phyloP scores from a whole-genome alignment of 2,113 vertebrate genomes.

The Rhadina sibilatrix region DNA sequence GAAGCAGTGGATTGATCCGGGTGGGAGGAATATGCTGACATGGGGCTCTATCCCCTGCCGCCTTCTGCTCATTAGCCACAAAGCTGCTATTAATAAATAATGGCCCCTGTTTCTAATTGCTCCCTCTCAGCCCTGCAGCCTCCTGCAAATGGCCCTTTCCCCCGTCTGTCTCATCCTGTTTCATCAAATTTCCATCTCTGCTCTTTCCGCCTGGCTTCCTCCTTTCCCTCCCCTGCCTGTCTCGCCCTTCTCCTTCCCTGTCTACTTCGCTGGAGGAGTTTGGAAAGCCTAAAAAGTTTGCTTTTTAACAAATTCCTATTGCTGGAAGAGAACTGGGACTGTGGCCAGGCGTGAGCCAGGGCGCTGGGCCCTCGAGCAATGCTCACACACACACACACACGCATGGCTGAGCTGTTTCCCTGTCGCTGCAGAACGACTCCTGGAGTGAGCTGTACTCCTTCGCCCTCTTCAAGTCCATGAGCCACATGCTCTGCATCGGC shows the following conservation, averaged over 20 bases:
- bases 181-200: not conserved
- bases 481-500: constrained; percentile 98
- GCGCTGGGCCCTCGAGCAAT: rapidly evolving
- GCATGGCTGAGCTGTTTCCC: not conserved
- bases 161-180: not conserved
- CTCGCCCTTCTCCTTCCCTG: not conserved
- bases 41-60: rapidly evolving
- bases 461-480: constrained; percentile 98
- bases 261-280: rapidly evolving
- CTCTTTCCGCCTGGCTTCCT: not conserved
- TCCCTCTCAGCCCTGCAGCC: not conserved
- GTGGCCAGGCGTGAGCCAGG: not conserved
- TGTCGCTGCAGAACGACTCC: constrained; percentile 85
- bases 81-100: constrained; percentile 57
- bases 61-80: constrained; percentile 16
- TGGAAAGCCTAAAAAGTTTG: not conserved
- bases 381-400: not conserved
- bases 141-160: not conserved
- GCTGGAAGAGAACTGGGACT: not conserved
- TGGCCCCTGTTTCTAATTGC: constrained; percentile 18
- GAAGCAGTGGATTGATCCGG: rapidly evolving
- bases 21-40: not conserved
- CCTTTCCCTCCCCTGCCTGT: not conserved
- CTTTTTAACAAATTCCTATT: not conserved
- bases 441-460: constrained; percentile 98